Conservation (phyloP, 2,797 vertebrate species). For the Enteromius anoplus region DNA sequence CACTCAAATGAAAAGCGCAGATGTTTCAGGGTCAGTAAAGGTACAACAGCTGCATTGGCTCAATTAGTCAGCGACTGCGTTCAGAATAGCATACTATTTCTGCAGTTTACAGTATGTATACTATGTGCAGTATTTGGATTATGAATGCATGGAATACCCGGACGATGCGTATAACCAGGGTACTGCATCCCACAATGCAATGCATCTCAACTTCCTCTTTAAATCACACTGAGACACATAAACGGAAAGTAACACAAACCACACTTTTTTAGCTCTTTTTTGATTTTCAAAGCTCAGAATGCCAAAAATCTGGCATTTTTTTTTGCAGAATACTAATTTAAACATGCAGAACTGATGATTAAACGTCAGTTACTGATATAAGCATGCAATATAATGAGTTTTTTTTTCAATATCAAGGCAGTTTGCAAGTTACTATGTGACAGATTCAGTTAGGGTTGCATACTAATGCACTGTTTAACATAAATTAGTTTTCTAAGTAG, state of each 20-base stretch:
- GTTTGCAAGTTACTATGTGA: background rate
- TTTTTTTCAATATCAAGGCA: background rate
- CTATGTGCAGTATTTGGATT: background rate
- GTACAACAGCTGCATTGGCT: background rate
- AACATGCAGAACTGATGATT: background rate
- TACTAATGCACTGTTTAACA: background rate
- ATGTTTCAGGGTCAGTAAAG: constrained; percentile 27
- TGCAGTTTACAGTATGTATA: background rate
- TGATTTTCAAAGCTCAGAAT: background rate
- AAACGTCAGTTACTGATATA: background rate
- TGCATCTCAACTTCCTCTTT: background rate
- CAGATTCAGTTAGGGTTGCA: background rate
- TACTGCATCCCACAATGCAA: background rate
- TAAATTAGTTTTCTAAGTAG: background rate
- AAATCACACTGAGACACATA: background rate
- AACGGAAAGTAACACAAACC: background rate
- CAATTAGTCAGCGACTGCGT: background rate
- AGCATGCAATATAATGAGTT: background rate
- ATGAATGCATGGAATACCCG: background rate
- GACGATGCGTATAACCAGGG: background rate
- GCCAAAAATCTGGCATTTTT: background rate
- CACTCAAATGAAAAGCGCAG: background rate
- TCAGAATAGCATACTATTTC: background rate
- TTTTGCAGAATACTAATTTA: background rate
- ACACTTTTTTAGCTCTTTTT: background rate